Evolutionary conservation across 2,113 vertebrate genomes (phyloP), one percentile per base, ranked within the genome.

Genomic region (Syngnathus floridae): DNA sequence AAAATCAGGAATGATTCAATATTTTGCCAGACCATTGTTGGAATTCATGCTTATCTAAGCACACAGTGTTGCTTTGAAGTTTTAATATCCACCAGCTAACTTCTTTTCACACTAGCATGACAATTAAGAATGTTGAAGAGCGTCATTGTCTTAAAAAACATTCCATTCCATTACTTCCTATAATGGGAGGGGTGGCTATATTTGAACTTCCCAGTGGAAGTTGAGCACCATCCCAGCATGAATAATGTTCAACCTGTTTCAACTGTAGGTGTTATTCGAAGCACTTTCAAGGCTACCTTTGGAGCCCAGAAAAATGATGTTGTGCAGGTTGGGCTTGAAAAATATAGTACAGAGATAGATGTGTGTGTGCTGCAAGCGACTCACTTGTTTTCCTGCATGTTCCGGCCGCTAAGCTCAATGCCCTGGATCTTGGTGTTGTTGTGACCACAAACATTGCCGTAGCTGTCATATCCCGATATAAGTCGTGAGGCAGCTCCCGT

Each of bases 381-480:
- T 90, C 64, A 98, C 97, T 94, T 96, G 65, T 93, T 94, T 12
- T 90, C 76, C 21, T 81, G 93, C 81, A 95, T 94, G 88, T 99
- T 92, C 67, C 73, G 78, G 61, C 97, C 97, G 84, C 95, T 98
- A 85, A 93, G 91, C 19, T 87, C 76, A 72, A 96, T 88, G 68
- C 86, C 94, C 14, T 94, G 91, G 63, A 97, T 90, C 77, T 92
- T 89, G 60, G 81, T 76, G 77, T 99, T 99, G 82, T 92, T 95
- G 81, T 91, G 91, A 46, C 96, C 95, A 76, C 97, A 98, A 74
- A 92, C 94, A 90, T 98, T 99, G 78, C 97, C 97, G 0, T 95
- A 99, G 82, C 95, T 98, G 88, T 99, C 97, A 77, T 98, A 99
- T 81, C 97, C 96, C 4, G 87, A 94, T 70, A 94, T 73, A 65